Base-by-base conservation (phyloP, 2,888 invertebrate species). In the Tridacna crocea region DNA sequence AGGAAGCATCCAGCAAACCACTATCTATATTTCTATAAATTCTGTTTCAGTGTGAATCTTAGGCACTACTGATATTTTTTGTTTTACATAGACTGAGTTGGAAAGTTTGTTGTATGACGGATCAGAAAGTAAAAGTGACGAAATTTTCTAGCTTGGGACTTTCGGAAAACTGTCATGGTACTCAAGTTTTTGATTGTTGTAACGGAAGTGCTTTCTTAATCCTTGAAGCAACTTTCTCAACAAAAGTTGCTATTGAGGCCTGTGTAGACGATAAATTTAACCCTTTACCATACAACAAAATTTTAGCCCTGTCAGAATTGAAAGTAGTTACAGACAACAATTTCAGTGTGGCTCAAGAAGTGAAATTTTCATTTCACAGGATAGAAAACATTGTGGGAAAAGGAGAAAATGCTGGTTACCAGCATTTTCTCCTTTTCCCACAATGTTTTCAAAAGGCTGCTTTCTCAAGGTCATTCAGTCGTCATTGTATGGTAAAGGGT, bases 81-180 rank as follows among this genome's bases (percentile, higher is more conserved):
- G 36, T 36, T 36, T 36, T 8, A 36, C 8, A 36, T 36, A 36
- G 8, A 36, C 8, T 8, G 2, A 36, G 3, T 36, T 4, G 8
- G 8, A 36, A 2, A 36, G 8, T 36, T 2, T 8, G 8, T 2
- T 36, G 8, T 36, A 36, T 36, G 36, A 36, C 3, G 36, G 36
- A 4, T 36, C 36, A 36, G 36, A 36, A 36, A 36, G 36, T 36
- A 36, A 36, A 36, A 36, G 36, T 36, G 36, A 36, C 36, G 2
- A 36, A 36, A 36, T 36, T 36, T 36, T 36, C 36, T 36, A 36
- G 36, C 2, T 36, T 8, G 8, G 46, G 46, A 66, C n/a, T 66
- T 66, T 66, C 66, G 46, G 66, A 46, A 36, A 46, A n/a, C 46
- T 66, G 66, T 66, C 66, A 10, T 66, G n/a, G 46, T 66, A 11